Evolutionary conservation across 2,888 invertebrate species (phyloP).

Genomic region (Dendrolimus pini): DNA sequence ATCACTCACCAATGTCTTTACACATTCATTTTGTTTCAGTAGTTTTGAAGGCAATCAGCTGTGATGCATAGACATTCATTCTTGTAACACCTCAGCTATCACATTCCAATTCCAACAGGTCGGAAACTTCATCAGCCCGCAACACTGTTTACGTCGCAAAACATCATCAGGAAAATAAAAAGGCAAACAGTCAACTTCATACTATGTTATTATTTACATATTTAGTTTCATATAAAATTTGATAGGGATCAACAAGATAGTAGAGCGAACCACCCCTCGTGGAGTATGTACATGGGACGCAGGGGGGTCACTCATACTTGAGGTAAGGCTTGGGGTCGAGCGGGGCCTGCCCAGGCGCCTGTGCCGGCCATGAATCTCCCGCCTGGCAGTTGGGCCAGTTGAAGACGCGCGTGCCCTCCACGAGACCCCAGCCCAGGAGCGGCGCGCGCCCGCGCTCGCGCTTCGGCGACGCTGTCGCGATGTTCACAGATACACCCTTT

Average conservation of each 20-base stretch:
- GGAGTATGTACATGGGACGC: conserved; percentile 19
- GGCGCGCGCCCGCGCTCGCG: conserved; percentile 66
- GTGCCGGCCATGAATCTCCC: conserved; percentile 35
- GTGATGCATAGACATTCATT: no score
- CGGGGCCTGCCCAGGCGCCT: conserved; percentile 23
- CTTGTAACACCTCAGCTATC: no score
- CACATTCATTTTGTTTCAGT: no score
- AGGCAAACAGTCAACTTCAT: conserved; percentile 25
- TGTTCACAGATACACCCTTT: conserved; percentile 90
- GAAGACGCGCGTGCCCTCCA: conserved; percentile 40
- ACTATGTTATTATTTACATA: conserved; percentile 58
- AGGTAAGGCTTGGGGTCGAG: conserved; percentile 64
- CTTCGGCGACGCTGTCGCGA: conserved; percentile 91
- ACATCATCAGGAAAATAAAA: background rate
- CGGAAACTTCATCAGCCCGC: no score
- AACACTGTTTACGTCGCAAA: no score
- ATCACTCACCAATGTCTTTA: no score
- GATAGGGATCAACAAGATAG: conserved; percentile 53
- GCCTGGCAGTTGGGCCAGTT: conserved; percentile 23
- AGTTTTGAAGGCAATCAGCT: no score
- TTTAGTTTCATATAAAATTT: conserved; percentile 62
- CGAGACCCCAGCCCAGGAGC: conserved; percentile 50
- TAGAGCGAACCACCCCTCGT: conserved; percentile 4
- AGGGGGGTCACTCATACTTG: conserved; percentile 56
- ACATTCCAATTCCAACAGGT: no score